phyloP scores from a whole-genome alignment of 2,113 vertebrate genomes.

The Caretta caretta region DNA sequence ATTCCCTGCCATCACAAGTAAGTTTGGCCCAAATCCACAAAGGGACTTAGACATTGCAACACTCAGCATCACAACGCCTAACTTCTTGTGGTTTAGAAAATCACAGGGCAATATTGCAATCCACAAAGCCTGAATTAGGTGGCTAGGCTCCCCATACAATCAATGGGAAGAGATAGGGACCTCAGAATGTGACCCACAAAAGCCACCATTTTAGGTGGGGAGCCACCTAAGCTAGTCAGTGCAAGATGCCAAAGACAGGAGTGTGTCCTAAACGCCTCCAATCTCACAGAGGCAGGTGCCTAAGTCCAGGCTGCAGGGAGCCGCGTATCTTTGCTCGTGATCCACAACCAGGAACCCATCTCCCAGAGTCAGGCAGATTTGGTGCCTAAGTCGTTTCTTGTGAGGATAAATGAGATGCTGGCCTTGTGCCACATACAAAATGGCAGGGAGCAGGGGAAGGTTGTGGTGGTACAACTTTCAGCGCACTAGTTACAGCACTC shows the following conservation, averaged over 20 bases:
- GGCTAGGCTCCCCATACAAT: background rate
- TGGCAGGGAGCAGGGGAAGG: too few species aligned
- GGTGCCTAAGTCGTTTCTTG: background rate
- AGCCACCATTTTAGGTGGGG: background rate
- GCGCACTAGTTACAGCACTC: background rate
- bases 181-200: background rate
- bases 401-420: background rate
- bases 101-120: background rate
- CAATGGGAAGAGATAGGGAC: background rate
- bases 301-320: background rate
- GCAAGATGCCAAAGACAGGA: background rate
- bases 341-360: background rate
- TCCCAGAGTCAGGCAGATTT: background rate
- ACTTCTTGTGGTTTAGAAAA: background rate
- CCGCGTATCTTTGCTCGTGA: fast-evolving
- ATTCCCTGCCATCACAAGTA: background rate
- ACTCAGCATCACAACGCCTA: background rate
- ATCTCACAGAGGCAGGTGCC: background rate
- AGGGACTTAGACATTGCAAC: background rate
- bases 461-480: background rate
- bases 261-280: background rate
- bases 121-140: background rate
- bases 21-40: background rate
- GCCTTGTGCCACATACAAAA: background rate
- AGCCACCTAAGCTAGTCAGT: background rate